Conservation (phyloP, 2,113 vertebrate species). For the Cavia aperea region DNA sequence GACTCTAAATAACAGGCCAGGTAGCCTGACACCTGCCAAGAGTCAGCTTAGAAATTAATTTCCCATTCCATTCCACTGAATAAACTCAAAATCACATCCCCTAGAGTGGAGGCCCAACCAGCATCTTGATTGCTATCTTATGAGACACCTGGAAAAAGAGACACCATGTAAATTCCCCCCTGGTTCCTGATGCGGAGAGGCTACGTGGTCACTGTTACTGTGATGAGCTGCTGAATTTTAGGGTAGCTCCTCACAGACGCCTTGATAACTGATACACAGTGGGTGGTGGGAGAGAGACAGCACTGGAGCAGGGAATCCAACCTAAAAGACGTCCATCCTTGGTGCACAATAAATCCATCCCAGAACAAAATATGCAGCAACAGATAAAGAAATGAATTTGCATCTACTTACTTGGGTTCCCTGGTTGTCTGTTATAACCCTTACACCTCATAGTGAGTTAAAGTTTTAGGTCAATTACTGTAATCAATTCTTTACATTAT, state of each 20-base stretch:
- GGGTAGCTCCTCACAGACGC: not conserved
- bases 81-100: not conserved
- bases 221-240: not conserved
- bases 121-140: too few relatives aligned
- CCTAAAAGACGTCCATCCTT: not conserved
- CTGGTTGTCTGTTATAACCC: not conserved
- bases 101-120: fast-evolving
- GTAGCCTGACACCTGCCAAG: not conserved
- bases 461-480: not conserved
- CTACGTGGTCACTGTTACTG: fast-evolving
- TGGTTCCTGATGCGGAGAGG: not conserved
- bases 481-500: not conserved
- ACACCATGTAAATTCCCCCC: not conserved
- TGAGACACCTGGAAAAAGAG: not conserved
- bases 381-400: not conserved
- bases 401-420: not conserved
- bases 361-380: not conserved
- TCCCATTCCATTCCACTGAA: not conserved
- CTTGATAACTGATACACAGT: fast-evolving
- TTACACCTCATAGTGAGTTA: not conserved
- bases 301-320: fast-evolving
- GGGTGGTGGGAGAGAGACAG: fast-evolving
- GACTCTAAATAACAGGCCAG: not conserved
- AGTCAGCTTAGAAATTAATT: not conserved
- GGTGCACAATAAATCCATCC: not conserved